phyloP scores from a whole-genome alignment of 2,113 vertebrate species.

The Neolamprologus brichardi region DNA sequence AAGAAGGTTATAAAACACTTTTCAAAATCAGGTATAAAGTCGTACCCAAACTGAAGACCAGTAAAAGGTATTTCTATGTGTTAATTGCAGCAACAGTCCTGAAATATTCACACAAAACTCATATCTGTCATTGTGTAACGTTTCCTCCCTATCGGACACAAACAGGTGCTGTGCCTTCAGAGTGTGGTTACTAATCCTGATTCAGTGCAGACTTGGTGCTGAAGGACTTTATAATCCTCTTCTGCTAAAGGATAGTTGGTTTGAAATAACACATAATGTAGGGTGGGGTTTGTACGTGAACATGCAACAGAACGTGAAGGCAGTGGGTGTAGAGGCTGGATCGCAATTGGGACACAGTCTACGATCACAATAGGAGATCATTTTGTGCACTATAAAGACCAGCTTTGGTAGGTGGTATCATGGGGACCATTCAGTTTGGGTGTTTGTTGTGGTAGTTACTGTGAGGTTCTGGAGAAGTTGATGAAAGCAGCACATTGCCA shows the following conservation, averaged over 20 bases:
- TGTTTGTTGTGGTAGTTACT: neutral
- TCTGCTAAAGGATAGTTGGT: neutral
- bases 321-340: neutral
- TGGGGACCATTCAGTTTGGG: neutral
- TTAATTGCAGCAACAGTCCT: neutral
- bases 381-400: neutral
- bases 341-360: neutral
- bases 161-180: neutral
- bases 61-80: neutral
- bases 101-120: neutral
- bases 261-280: neutral
- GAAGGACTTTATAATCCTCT: neutral
- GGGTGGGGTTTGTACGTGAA: neutral
- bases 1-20: neutral
- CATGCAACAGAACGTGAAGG: neutral
- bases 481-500: neutral
- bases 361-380: neutral
- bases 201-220: neutral
- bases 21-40: neutral
- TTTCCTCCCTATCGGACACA: neutral
- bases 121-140: neutral
- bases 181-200: neutral
- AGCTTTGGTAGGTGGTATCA: neutral
- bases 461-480: neutral
- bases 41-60: neutral